Evolutionary conservation across 1,140 invertebrate species (phyloP), one percentile per base, ranked within the genome.

Genomic region (Lepeophtheirus salmonis): DNA sequence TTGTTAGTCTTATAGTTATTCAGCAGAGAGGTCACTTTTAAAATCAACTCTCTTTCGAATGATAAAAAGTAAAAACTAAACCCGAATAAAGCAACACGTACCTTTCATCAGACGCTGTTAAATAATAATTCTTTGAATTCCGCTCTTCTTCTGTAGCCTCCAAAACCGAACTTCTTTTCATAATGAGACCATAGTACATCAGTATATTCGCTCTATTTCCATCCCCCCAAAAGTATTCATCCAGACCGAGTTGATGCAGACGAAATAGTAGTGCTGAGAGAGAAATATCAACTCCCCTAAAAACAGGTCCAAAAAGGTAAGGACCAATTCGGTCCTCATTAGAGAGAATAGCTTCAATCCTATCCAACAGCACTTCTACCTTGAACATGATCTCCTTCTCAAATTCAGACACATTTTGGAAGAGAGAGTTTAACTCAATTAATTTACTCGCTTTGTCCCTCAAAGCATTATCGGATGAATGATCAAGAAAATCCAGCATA

Each of bases 231-330:
- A 17, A 16, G 2, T 30, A 17, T 57, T 57, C 23, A 16, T 57
- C 55, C 55, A 57, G 26, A 17, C 55, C 55, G 20, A 57, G 16
- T 41, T 57, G 55, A 41, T 57, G 25, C 4, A 57, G 55, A 3
- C 55, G 2, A 21, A 57, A 20, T 12, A 57, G 26, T 26, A 41
- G 21, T 16, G 26, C 23, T 17, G 17, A 24, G n/a, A 57, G 26
- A 2, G 26, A 24, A 2, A 25, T 17, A 24, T 57, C 55, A 10
- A 17, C 13, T 3, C 2, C 55, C 26, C 17, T 23, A 24, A 57
- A 57, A 3, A 16, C 17, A 2, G 55, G 23, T 14, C 55, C 55
- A n/a, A 14, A 26, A 14, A 57, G 55, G 20, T 17, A 57, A 17
- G 26, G 22, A 24, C 55, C 55, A 16, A 24, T 12, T 24, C 55